Percentiles rank a stretch among this genome's conserved stretches.
Conservation (phyloP, 30 jellyfish, hydroid and myxozoan species). For the Cassiopea xamachana region DNA sequence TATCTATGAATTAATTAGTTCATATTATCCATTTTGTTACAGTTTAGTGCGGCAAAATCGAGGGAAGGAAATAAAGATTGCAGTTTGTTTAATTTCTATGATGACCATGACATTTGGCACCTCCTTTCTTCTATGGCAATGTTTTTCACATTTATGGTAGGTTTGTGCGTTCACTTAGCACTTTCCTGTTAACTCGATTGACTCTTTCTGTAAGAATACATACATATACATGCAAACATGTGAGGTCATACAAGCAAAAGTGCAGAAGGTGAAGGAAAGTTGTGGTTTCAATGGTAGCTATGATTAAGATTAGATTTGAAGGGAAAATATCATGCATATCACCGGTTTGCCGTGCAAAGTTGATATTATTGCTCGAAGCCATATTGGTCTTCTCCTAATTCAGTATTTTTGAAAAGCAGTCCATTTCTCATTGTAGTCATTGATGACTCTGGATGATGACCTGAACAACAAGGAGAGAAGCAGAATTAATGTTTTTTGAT, state of each 20-base stretch:
- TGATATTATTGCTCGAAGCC: no score
- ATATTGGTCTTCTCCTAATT: no score
- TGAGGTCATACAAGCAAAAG: no score
- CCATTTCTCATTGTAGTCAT: constrained; percentile 34
- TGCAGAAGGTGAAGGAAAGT: no score
- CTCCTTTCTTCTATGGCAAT: constrained; percentile 92
- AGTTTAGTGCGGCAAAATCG: constrained; percentile 94
- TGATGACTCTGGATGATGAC: constrained; percentile 88
- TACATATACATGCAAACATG: no score
- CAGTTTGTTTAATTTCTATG: constrained; percentile 70
- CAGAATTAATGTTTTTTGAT: constrained; percentile 63
- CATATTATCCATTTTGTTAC: neutral
- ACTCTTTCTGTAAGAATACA: neutral
- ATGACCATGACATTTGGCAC: constrained; percentile 97
- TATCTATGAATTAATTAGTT: no score
- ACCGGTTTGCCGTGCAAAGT: no score
- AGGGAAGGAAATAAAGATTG: constrained; percentile 94
- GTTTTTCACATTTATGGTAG: constrained; percentile 93
- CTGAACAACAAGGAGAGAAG: constrained; percentile 70
- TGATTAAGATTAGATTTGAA: no score
- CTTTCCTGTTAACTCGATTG: neutral
- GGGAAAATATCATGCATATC: no score
- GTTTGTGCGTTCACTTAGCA: neutral
- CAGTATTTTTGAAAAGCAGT: neutral
- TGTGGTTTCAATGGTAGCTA: no score